Base-by-base conservation (phyloP, 2,113 vertebrate genomes). In the Syngnathoides biaculeatus region DNA sequence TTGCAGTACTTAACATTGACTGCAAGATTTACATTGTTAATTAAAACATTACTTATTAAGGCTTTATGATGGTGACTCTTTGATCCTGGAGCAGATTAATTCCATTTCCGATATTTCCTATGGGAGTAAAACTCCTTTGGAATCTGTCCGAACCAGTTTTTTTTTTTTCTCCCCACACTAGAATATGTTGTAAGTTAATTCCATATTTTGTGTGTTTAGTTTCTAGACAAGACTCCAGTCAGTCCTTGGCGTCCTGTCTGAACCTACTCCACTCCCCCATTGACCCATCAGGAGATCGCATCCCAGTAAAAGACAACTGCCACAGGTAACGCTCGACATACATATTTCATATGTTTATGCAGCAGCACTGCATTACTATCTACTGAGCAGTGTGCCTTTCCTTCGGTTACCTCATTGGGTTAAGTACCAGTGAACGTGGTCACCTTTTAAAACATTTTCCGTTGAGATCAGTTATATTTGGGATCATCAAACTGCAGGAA, bases 181-280 rank as follows among this genome's bases (percentile, higher is more conserved):
- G 61, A 55, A 53, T 62, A 24, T 50, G 53, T 57, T 43, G 40
- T 45, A 26, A 43, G 3, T 27, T 30, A 57, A 27, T 6, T 3
- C 50, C 30, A 64, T 0, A 38, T 3, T 58, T 14, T 74, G 17
- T 20, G 43, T 82, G n/a, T 79, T 26, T 80, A 98, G 97, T 95
- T 74, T 95, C 94, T 79, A 93, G 92, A 58, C 96, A 98, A 78
- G 94, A 98, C 86, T 99, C 96, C 0, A 93, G 93, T 84, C 95
- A 96, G 59, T 98, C 96, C 0, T 87, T 98, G 45, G 91, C 94
- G 35, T 98, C 96, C 0, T 95, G 94, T 86, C 91, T 95, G 70
- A 95, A 95, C 61, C 89, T 95, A 8, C 92, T 95, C 2, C 93
- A 92, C 3, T 90, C 92, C 2, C 94, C 95, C 9, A 56, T 93